Evolutionary conservation across 1,140 invertebrate species (phyloP).

Genomic region (Papilio aristodemus): DNA sequence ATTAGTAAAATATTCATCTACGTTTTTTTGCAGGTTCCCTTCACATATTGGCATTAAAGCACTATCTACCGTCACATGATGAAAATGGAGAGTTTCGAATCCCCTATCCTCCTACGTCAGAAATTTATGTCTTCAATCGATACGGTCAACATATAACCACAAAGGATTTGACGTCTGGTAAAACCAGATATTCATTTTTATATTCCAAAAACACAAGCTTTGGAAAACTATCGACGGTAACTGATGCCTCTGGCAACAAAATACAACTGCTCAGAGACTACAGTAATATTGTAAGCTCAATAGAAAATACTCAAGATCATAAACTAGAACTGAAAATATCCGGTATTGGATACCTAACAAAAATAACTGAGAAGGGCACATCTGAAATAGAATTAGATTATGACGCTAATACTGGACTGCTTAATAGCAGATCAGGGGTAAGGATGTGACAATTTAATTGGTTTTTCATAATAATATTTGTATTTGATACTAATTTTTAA

Average conservation of each 20-base stretch:
- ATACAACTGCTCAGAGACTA: slow-evolving; percentile 95
- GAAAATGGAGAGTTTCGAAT: slow-evolving; percentile 96
- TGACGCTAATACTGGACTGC: slow-evolving; percentile 88
- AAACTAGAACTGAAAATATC: slow-evolving; percentile 94
- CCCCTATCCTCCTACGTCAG: slow-evolving; percentile 93
- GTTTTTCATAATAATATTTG: slow-evolving; percentile 12
- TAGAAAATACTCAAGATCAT: slow-evolving; percentile 96
- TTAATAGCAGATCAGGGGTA: slow-evolving; percentile 89
- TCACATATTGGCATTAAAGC: slow-evolving; percentile 93
- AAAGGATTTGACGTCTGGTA: slow-evolving; percentile 94
- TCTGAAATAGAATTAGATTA: slow-evolving; percentile 92
- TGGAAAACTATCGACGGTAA: slow-evolving; percentile 95
- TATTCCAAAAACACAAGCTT: slow-evolving; percentile 98
- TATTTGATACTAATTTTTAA: slow-evolving; percentile 34
- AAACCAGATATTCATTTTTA: slow-evolving; percentile 95
- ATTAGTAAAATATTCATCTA: too few relatives aligned
- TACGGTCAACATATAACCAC: slow-evolving; percentile 97
- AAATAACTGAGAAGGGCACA: slow-evolving; percentile 89
- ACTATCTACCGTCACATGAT: slow-evolving; percentile 93
- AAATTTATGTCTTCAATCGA: slow-evolving; percentile 96
- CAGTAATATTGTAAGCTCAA: slow-evolving; percentile 93
- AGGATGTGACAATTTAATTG: slow-evolving; percentile 51
- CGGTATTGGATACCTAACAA: slow-evolving; percentile 91
- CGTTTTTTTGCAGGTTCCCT: slow-evolving; percentile 86
- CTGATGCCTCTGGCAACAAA: slow-evolving; percentile 95